Evolutionary conservation across 2,113 vertebrate genomes (phyloP).

Genomic region (Asarcornis scutulata): DNA sequence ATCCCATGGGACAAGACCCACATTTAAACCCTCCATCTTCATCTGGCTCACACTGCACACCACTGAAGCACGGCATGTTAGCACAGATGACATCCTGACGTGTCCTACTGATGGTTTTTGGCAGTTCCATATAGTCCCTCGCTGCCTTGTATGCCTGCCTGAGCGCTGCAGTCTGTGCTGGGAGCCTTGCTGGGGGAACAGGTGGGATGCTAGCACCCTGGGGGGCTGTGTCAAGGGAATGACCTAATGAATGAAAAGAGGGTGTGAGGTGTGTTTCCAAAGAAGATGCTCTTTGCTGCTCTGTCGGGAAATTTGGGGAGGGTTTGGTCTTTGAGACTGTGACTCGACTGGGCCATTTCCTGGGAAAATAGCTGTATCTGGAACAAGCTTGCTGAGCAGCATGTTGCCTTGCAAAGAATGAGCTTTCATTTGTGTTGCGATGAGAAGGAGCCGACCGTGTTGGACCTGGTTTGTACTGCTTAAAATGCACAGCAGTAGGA

Average conservation of each 20-base stretch:
- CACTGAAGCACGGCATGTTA: slow-evolving; percentile 65
- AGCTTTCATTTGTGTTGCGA: neutral
- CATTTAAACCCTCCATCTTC: slow-evolving; percentile 56
- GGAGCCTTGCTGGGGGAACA: neutral
- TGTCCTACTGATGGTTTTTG: rapidly evolving
- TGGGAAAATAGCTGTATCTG: neutral
- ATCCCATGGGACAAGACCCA: slow-evolving; percentile 79
- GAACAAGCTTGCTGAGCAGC: neutral
- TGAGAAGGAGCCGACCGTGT: neutral
- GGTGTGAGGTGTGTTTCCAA: neutral
- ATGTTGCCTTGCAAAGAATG: neutral
- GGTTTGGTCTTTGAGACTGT: neutral
- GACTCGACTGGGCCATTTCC: neutral
- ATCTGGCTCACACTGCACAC: slow-evolving; percentile 63
- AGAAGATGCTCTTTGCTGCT: slow-evolving; percentile 17
- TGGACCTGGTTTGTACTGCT: neutral
- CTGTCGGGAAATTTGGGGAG: slow-evolving; percentile 35
- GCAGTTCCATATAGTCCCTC: neutral
- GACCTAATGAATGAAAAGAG: neutral
- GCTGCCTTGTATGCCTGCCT: neutral
- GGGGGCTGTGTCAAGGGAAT: slow-evolving; percentile 55
- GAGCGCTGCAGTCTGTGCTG: neutral
- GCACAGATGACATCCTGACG: slow-evolving; percentile 21
- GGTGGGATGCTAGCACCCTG: rapidly evolving
- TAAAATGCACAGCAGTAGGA: neutral